phyloP scores from a whole-genome alignment of 2,113 vertebrate genomes.

The Astatoreochromis straeleni region DNA sequence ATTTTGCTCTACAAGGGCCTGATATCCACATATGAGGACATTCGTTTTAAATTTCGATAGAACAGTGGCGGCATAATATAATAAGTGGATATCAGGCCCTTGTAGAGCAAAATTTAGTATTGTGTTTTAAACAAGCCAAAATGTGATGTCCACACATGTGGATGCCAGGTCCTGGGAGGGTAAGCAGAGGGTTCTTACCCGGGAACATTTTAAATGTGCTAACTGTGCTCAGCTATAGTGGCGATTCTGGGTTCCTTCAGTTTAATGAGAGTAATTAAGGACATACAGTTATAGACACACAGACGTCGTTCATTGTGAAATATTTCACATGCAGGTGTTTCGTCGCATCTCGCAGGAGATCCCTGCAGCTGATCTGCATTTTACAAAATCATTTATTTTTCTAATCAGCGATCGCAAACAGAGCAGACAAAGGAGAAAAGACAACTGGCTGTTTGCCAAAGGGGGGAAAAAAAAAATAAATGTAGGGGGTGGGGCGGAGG shows the following conservation, averaged over 20 bases:
- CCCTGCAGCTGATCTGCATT: background rate
- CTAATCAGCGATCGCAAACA: slow-evolving; percentile 26
- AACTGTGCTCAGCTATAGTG: background rate
- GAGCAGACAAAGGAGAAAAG: slow-evolving; percentile 44
- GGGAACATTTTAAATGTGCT: background rate
- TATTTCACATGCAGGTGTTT: background rate
- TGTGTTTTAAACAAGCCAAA: background rate
- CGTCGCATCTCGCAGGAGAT: background rate
- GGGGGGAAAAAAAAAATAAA: fast-evolving
- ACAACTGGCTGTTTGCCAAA: slow-evolving; percentile 30
- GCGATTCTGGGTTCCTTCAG: background rate
- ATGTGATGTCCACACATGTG: background rate
- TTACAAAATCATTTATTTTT: slow-evolving; percentile 13
- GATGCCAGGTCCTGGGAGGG: background rate
- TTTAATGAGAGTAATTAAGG: background rate
- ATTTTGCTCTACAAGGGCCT: fast-evolving
- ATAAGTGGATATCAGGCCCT: background rate
- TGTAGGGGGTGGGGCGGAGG: background rate
- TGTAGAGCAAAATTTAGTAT: background rate
- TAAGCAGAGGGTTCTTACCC: background rate
- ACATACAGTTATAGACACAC: background rate
- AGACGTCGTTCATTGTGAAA: background rate
- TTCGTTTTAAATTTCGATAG: background rate
- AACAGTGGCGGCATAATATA: background rate
- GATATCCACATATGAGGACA: background rate